Evolutionary conservation across 2,888 invertebrate species (phyloP).

Genomic region (Cataglyphis rosenhaueri): DNA sequence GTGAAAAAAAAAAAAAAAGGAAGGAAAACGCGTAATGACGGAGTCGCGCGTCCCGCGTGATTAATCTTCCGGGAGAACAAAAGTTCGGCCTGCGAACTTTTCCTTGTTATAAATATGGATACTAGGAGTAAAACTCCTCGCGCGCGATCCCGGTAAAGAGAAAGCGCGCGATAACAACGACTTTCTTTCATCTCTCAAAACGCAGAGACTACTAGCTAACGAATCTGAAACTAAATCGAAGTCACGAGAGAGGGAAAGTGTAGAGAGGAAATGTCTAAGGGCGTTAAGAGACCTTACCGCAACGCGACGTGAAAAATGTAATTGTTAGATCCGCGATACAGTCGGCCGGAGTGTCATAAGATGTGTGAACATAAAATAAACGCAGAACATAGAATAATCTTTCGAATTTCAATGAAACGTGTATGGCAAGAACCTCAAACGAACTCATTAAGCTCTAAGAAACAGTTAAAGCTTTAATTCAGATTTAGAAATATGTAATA

Average conservation of each 20-base stretch:
- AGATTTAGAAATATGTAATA: conserved; percentile 18
- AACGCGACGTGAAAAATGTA: conserved; percentile 44
- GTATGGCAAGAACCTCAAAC: conserved; percentile 15
- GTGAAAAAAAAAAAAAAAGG: neutral
- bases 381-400: conserved; percentile 28
- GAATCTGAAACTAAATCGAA: conserved; percentile 49
- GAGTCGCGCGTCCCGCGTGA: conserved; percentile 48
- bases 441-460: conserved; percentile 29
- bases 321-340: conserved; percentile 16
- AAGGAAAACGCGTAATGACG: conserved; percentile 55
- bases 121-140: conserved; percentile 47
- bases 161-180: conserved; percentile 38
- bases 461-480: conserved; percentile 21
- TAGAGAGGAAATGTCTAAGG: conserved; percentile 35
- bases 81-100: conserved; percentile 54
- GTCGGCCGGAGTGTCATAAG: conserved; percentile 12
- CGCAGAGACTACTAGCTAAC: conserved; percentile 32
- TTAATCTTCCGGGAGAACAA: conserved; percentile 56
- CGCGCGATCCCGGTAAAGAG: neutral
- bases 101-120: conserved; percentile 60
- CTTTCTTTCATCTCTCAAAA: conserved; percentile 38
- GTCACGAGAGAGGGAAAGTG: neutral
- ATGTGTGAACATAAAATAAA: conserved; percentile 37
- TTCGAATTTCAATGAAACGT: conserved; percentile 26
- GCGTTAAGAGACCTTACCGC: conserved; percentile 48